phyloP scores from a whole-genome alignment of 2,797 vertebrate genomes.

The Phalloptychus januarius region DNA sequence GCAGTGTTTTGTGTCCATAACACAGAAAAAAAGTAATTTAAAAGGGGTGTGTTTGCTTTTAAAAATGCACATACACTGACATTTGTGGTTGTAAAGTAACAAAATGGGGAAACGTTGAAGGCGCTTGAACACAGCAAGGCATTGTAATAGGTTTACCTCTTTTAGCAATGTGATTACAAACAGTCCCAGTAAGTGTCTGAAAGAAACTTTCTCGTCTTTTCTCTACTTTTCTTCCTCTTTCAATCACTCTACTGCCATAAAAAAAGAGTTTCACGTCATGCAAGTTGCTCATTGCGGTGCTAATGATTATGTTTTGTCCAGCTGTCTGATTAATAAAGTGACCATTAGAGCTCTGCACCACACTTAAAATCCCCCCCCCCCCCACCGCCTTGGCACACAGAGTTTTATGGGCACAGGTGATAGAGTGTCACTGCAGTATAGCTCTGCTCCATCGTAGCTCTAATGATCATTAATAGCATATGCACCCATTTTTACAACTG shows the following conservation, averaged over 20 bases:
- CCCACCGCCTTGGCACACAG: slow-evolving; percentile 40
- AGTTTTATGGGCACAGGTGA: slow-evolving; percentile 69
- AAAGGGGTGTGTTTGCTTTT: background rate
- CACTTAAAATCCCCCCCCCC: slow-evolving; percentile 61
- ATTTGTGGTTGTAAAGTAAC: background rate
- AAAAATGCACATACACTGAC: background rate
- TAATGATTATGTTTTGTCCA: slow-evolving; percentile 77
- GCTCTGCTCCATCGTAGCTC: slow-evolving; percentile 59
- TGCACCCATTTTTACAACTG: slow-evolving; percentile 69
- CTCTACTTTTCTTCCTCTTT: slow-evolving; percentile 14
- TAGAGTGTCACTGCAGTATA: slow-evolving; percentile 73
- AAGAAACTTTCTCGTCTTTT: slow-evolving; percentile 21
- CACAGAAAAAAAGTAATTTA: background rate
- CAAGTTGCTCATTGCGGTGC: slow-evolving; percentile 44
- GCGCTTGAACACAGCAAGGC: background rate
- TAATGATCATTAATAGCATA: slow-evolving; percentile 74
- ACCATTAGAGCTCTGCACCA: slow-evolving; percentile 52
- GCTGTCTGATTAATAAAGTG: slow-evolving; percentile 68
- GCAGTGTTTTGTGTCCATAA: background rate
- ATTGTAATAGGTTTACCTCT: slow-evolving; percentile 48
- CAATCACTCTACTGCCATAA: slow-evolving; percentile 10
- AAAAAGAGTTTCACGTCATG: slow-evolving; percentile 53
- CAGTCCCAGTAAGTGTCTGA: slow-evolving; percentile 73
- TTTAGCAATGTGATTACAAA: slow-evolving; percentile 66
- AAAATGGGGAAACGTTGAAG: background rate